Evolutionary conservation across 92 coral and sea anemone genomes (phyloP).

Genomic region (Phenganax stokvisi): DNA sequence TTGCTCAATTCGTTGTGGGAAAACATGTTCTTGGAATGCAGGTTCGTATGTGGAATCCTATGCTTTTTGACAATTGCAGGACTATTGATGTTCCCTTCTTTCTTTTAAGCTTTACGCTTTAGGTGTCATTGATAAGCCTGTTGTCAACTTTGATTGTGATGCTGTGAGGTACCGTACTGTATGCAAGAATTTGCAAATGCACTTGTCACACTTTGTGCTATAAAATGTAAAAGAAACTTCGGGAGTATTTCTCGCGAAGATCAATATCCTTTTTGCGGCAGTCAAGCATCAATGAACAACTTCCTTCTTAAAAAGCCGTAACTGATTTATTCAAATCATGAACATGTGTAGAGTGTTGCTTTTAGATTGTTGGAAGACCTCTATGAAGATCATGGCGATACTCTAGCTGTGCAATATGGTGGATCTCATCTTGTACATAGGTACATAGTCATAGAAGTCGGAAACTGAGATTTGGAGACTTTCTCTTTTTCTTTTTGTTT

Average conservation of each 20-base stretch:
- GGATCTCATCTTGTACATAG: conserved; percentile 99
- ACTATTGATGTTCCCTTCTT: neutral
- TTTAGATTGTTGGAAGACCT: conserved; percentile 85
- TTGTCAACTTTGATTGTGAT: conserved; percentile 84
- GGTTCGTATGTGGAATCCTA: conserved; percentile 41
- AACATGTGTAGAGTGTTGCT: neutral
- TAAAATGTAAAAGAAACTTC: too few relatives aligned
- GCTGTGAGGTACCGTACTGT: conserved; percentile 63
- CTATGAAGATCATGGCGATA: conserved; percentile 96
- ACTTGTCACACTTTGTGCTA: too few relatives aligned
- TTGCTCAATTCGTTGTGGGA: conserved; percentile 98
- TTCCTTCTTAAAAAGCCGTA: neutral
- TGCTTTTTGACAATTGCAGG: neutral
- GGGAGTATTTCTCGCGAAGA: too few relatives aligned
- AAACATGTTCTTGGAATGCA: conserved; percentile 95
- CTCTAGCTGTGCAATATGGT: conserved; percentile 87
- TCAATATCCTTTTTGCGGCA: too few relatives aligned
- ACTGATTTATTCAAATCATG: neutral
- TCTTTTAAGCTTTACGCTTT: conserved; percentile 68
- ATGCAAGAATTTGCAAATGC: too few relatives aligned
- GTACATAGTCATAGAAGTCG: conserved; percentile 36
- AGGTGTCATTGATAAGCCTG: conserved; percentile 89
- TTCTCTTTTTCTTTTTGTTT: neutral
- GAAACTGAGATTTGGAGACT: too few relatives aligned
- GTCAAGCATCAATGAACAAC: too few relatives aligned